A percentile compares a stretch with the other conserved stretches of the same genome.
phyloP scores from a whole-genome alignment of 2,888 invertebrate genomes.

The Hylaea fasciaria region DNA sequence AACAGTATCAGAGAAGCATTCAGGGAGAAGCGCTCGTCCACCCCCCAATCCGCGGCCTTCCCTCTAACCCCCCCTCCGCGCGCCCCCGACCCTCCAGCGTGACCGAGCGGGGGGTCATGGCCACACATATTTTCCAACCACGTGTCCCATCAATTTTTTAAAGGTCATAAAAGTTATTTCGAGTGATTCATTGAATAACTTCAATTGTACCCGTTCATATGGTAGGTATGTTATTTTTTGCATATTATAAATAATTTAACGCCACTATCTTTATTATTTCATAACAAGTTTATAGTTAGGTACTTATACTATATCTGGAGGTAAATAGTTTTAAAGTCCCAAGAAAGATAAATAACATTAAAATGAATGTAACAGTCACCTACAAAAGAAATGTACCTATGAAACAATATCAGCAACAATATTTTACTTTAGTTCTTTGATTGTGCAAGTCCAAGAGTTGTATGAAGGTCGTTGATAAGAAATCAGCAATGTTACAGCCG shows the following conservation, averaged over 20 bases:
- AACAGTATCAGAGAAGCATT: constrained; percentile 16
- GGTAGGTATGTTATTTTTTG: not conserved
- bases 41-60: constrained; percentile 56
- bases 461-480: constrained; percentile 82
- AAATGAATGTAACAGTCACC: constrained; percentile 28
- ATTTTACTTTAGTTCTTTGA: constrained; percentile 56
- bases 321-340: constrained; percentile 2
- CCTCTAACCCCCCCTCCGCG: constrained; percentile 58
- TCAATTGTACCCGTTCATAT: not conserved
- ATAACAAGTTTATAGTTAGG: too few relatives aligned
- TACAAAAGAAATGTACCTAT: constrained; percentile 35
- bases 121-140: constrained; percentile 69
- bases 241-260: not conserved
- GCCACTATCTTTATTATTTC: not conserved
- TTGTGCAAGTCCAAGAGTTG: constrained; percentile 66
- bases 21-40: constrained; percentile 33
- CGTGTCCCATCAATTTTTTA: constrained; percentile 57
- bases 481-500: constrained; percentile 70
- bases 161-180: constrained; percentile 40
- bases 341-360: constrained; percentile 25
- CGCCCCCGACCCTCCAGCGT: constrained; percentile 54
- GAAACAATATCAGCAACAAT: constrained; percentile 40
- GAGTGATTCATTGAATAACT: constrained; percentile 27
- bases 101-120: constrained; percentile 80
- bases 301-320: constrained; percentile 11